Base-by-base conservation (phyloP, 2,113 vertebrate species). In the Papio anubis region DNA sequence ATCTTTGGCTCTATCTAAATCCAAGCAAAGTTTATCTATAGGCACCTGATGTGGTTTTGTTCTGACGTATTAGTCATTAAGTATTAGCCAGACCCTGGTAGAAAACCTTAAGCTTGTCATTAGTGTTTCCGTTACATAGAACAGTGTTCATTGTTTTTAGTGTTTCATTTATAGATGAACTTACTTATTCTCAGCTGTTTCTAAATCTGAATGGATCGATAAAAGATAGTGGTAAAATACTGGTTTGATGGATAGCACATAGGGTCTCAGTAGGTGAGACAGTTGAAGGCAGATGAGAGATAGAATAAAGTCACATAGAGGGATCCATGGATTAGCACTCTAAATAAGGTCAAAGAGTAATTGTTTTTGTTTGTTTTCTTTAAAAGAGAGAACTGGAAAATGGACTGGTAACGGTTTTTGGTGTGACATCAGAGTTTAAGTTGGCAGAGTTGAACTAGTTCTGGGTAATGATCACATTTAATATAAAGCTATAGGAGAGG, bases 381-480 rank as follows among this genome's bases (percentile, higher is more conserved):
- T 96, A 90, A 95, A 92, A 94, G 48, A 82, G 3, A 88, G 55
- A 85, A 64, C 30, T 91, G 50, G 64, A 61, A 80, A 83, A 57
- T 59, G 30, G 38, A 57, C n/a, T 61, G 55, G n/a, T 89, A 68
- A 57, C 75, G 48, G 35, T 75, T 93, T 72, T 78, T 45, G n/a
- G 43, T 87, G 30, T 32, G 5, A 50, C 70, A 40, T 87, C 84
- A 80, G 55, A 87, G 25, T 92, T 89, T 75, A 76, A 55, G 16
- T 87, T 81, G 66, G 57, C 64, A 85, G 84, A 92, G 12, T 72
- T 81, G 72, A 90, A 79, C 75, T 2, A 32, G 50, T 87, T 95
- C 50, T 96, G 80, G 48, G 50, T 72, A 85, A 80, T 40, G 50
- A 81, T 84, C 16, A n/a, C 2, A 0, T 93, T 92, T 78, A 45